These are phyloP conservation scores for Nerophis lumbriciformis DNA, from an alignment of 2,113 vertebrate genomes.

Conservation along the genomic window DNA sequence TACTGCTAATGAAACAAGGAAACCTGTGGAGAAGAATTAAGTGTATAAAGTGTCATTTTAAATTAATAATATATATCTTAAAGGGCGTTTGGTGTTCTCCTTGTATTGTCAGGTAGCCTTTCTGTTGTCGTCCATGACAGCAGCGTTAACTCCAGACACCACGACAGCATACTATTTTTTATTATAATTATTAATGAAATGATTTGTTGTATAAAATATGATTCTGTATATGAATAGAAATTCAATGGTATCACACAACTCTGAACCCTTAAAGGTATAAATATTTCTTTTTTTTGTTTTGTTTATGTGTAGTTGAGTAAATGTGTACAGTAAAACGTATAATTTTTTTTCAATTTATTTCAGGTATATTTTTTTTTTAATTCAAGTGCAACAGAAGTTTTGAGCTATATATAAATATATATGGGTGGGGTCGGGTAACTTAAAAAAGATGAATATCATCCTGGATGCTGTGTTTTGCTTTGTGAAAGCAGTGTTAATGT, in stretches of 20 bases:
- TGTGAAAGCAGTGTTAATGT: slow-evolving; percentile 71
- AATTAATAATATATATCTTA: slow-evolving; percentile 69
- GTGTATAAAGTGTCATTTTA: slow-evolving; percentile 74
- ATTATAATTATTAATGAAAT: slow-evolving; percentile 68
- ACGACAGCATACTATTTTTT: slow-evolving; percentile 77
- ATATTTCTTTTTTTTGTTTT: slow-evolving; percentile 68
- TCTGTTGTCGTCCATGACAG: slow-evolving; percentile 66
- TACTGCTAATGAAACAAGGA: slow-evolving; percentile 60
- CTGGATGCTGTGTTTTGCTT: slow-evolving; percentile 70
- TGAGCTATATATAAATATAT: slow-evolving; percentile 66
- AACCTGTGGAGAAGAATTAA: slow-evolving; percentile 58
- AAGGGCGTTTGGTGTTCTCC: slow-evolving; percentile 76
- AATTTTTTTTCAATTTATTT: slow-evolving; percentile 78
- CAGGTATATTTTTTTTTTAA: slow-evolving; percentile 80
- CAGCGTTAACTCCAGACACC: slow-evolving; percentile 73
- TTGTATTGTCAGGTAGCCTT: slow-evolving; percentile 73
- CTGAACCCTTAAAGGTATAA: slow-evolving; percentile 70
- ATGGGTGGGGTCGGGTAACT: slow-evolving; percentile 53
- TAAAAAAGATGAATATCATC: slow-evolving; percentile 62
- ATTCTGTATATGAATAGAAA: slow-evolving; percentile 76
- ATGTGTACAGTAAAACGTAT: slow-evolving; percentile 79
- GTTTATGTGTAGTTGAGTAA: slow-evolving; percentile 78
- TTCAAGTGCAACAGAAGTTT: slow-evolving; percentile 71
- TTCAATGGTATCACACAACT: slow-evolving; percentile 70
- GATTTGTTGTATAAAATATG: slow-evolving; percentile 76